Evolutionary conservation across 2,888 invertebrate species (phyloP).

Genomic region (Drosophila anceps): DNA sequence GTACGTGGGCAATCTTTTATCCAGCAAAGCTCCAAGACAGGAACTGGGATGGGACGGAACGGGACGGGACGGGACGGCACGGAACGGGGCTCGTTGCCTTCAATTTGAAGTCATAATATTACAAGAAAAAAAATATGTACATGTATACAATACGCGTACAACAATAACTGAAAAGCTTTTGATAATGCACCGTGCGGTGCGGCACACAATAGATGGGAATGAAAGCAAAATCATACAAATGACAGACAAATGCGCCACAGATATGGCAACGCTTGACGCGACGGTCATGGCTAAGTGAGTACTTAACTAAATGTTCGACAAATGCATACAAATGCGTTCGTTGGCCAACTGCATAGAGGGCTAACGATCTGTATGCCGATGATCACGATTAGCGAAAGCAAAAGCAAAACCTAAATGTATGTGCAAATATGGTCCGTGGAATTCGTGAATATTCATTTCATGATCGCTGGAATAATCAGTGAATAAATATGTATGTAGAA

Average conservation of each 20-base stretch:
- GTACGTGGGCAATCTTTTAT: constrained; percentile 31
- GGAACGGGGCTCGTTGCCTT: background rate
- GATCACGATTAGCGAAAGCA: constrained; percentile 43
- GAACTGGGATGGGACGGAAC: background rate
- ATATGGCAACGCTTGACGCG: constrained; percentile 44
- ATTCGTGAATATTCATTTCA: constrained; percentile 17
- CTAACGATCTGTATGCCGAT: constrained; percentile 13
- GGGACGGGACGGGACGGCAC: background rate
- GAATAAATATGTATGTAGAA: background rate
- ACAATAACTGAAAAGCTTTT: constrained; percentile 28
- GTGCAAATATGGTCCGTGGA: constrained; percentile 18
- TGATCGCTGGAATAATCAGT: constrained; percentile 7
- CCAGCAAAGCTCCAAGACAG: constrained; percentile 5
- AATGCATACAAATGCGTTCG: constrained; percentile 64
- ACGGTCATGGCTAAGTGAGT: constrained; percentile 29
- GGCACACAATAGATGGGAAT: constrained; percentile 28
- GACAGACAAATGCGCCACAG: constrained; percentile 46
- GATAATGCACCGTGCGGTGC: constrained; percentile 19
- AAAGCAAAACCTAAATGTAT: constrained; percentile 37
- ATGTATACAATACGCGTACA: constrained; percentile 23
- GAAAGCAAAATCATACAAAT: constrained; percentile 41
- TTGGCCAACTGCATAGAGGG: constrained; percentile 34
- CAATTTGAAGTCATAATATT: constrained; percentile 26
- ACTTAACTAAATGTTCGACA: constrained; percentile 10
- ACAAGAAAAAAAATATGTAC: background rate